Conservation (phyloP, 2,113 vertebrate species). For the Amphiprion percula region DNA sequence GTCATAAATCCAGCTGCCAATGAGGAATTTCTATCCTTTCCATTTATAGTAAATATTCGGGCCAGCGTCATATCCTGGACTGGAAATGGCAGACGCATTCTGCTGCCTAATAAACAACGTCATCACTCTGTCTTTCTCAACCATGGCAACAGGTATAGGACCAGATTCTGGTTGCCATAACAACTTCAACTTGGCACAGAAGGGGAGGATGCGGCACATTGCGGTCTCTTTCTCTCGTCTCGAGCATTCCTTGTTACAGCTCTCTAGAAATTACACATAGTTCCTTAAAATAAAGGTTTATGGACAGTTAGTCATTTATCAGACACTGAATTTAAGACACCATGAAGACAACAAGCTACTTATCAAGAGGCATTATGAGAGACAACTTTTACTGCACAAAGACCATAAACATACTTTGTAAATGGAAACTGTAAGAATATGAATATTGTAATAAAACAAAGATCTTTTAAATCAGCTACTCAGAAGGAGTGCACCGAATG, state of each 20-base stretch:
- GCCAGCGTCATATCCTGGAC: conserved; percentile 35
- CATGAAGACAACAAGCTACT: conserved; percentile 72
- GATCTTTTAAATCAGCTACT: neutral
- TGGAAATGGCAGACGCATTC: conserved; percentile 72
- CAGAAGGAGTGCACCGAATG: neutral
- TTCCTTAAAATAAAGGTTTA: conserved; percentile 31
- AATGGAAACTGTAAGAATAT: conserved; percentile 1
- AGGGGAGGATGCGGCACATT: conserved; percentile 68
- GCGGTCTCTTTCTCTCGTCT: conserved; percentile 47
- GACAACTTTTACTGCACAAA: conserved; percentile 25
- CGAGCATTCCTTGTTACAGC: conserved; percentile 10
- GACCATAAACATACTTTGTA: neutral
- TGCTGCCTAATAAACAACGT: conserved; percentile 67
- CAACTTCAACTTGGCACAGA: conserved; percentile 79
- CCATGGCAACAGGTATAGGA: conserved; percentile 84
- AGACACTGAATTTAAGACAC: conserved; percentile 20
- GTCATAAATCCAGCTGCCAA: conserved; percentile 6
- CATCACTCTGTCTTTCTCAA: conserved; percentile 71
- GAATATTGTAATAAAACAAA: neutral
- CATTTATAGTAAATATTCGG: conserved; percentile 55
- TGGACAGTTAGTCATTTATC: conserved; percentile 25
- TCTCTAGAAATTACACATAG: conserved; percentile 20
- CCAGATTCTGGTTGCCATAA: conserved; percentile 80
- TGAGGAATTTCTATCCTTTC: conserved; percentile 15
- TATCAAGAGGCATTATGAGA: conserved; percentile 40